Conservation (phyloP, 1,140 invertebrate genomes). For the Venustaconcha ellipsiformis region DNA sequence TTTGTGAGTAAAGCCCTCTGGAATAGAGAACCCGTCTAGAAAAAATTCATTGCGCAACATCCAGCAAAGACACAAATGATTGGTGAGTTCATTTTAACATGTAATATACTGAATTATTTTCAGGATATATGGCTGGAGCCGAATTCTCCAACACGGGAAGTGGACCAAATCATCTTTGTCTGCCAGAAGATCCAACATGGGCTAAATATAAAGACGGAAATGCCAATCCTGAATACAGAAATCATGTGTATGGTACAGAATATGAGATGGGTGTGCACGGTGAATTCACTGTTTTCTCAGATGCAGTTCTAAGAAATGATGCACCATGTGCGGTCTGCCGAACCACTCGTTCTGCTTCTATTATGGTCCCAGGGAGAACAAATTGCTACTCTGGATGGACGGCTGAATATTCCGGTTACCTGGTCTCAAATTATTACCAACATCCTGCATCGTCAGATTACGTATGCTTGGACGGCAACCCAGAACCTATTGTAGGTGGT, state of each 20-base stretch:
- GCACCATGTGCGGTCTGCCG: slow-evolving; percentile 28
- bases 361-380: slow-evolving; percentile 30
- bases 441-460: slow-evolving; percentile 1
- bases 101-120: too few species aligned
- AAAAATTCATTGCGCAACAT: too few species aligned
- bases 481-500: neutral
- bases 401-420: slow-evolving; percentile 29
- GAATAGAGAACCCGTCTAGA: too few species aligned
- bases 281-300: neutral
- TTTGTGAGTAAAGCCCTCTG: too few species aligned
- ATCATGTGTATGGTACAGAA: slow-evolving; percentile 7
- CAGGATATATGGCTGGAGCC: too few species aligned
- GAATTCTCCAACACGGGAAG: neutral
- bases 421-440: slow-evolving; percentile 4
- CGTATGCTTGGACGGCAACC: slow-evolving; percentile 7
- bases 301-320: neutral
- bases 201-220: neutral
- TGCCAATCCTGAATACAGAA: neutral
- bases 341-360: neutral
- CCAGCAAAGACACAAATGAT: too few species aligned
- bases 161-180: slow-evolving; percentile 11
- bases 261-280: neutral
- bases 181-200: slow-evolving; percentile 13
- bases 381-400: slow-evolving; percentile 23
- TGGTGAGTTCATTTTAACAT: too few species aligned